phyloP scores from a whole-genome alignment of 1,140 invertebrate species.

The Drosophila parabipectinata region DNA sequence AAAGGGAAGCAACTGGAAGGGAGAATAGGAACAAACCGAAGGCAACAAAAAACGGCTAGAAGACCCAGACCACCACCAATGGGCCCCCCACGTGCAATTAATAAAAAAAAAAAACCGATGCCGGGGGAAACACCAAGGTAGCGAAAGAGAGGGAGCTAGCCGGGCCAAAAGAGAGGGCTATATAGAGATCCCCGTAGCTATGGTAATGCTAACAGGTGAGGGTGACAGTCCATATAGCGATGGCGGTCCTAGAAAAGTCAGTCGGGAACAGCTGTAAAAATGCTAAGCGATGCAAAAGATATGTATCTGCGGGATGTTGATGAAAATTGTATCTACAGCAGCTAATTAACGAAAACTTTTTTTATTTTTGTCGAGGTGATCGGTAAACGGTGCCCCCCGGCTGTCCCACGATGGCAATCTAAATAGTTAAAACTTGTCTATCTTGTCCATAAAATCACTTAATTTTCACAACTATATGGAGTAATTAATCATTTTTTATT shows the following conservation, averaged over 20 bases:
- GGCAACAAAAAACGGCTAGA: constrained; percentile 37
- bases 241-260: constrained; percentile 41
- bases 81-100: constrained; percentile 60
- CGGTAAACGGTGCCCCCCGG: not conserved
- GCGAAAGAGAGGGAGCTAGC: not conserved
- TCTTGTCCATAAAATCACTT: not conserved
- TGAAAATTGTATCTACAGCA: constrained; percentile 14
- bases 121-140: constrained; percentile 27
- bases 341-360: constrained; percentile 31
- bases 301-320: constrained; percentile 22
- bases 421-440: not conserved
- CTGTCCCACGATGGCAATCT: constrained; percentile 2
- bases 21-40: constrained; percentile 35
- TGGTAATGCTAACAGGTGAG: constrained; percentile 47
- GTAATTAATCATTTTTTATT: not conserved
- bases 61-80: constrained; percentile 43
- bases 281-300: constrained; percentile 24
- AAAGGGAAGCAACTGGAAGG: constrained; percentile 15
- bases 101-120: constrained; percentile 30
- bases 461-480: constrained; percentile 4
- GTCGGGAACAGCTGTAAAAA: constrained; percentile 40
- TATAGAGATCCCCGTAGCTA: constrained; percentile 36
- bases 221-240: constrained; percentile 21
- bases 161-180: not conserved
- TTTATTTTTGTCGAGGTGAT: not conserved